These are phyloP conservation scores for Theretra japonica DNA, from an alignment of 2,888 invertebrate species.

Conservation along the genomic window DNA sequence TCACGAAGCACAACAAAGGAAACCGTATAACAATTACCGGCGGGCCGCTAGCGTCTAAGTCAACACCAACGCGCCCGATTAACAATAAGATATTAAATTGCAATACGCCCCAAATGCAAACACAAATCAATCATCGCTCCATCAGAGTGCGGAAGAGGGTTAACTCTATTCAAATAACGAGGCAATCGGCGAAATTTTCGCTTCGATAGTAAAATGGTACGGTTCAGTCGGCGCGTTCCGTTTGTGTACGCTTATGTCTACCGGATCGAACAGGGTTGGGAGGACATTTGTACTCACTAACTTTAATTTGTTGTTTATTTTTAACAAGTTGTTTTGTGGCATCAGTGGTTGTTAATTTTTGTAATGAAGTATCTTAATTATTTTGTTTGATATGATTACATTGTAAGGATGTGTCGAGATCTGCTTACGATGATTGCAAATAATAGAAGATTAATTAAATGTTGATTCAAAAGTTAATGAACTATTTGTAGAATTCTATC, in stretches of 20 bases:
- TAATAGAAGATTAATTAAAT: too few relatives aligned
- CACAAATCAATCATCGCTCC: conserved; percentile 83
- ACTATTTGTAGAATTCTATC: too few relatives aligned
- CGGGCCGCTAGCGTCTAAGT: conserved; percentile 44
- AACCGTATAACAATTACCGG: conserved; percentile 53
- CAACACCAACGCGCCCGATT: conserved; percentile 64
- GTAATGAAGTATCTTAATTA: too few relatives aligned
- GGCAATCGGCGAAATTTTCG: conserved; percentile 48
- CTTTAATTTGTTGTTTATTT: too few relatives aligned
- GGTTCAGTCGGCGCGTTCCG: conserved; percentile 10
- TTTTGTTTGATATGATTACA: too few relatives aligned
- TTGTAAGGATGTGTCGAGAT: too few relatives aligned
- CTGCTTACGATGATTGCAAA: too few relatives aligned
- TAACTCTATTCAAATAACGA: conserved; percentile 79
- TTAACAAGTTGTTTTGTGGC: too few relatives aligned
- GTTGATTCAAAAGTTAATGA: too few relatives aligned
- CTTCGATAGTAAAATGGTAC: conserved; percentile 27
- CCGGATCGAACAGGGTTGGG: neutral
- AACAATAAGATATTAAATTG: conserved; percentile 83
- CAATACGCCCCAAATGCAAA: conserved; percentile 74
- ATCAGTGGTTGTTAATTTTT: too few relatives aligned
- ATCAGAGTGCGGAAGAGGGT: conserved; percentile 67
- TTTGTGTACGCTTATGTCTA: conserved; percentile 9
- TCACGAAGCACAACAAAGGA: conserved; percentile 66
- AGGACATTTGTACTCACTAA: too few relatives aligned